These are phyloP conservation scores for Drosophila pachea DNA, from an alignment of 1,140 invertebrate genomes.

Conservation along the genomic window DNA sequence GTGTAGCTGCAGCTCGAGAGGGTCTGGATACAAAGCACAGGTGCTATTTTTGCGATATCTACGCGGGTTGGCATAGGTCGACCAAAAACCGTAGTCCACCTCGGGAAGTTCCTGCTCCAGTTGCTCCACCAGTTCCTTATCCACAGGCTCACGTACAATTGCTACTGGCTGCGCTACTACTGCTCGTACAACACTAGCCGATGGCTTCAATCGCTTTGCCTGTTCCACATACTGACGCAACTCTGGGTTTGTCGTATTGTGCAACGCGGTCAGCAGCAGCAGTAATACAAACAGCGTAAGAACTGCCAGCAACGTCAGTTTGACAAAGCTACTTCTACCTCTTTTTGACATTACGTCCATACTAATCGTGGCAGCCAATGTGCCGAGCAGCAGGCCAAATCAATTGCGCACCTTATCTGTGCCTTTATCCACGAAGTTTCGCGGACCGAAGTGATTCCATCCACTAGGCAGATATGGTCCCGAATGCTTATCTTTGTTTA, in stretches of 20 bases:
- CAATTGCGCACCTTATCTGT: constrained; percentile 7
- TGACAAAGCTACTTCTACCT: constrained; percentile 40
- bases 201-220: background rate
- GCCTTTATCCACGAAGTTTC: background rate
- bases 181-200: background rate
- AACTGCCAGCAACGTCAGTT: constrained; percentile 36
- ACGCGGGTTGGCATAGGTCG: constrained; percentile 38
- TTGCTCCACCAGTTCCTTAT: constrained; percentile 43
- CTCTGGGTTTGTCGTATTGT: constrained; percentile 6
- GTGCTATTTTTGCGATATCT: constrained; percentile 18
- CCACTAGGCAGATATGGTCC: constrained; percentile 2
- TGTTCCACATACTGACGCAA: background rate
- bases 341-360: constrained; percentile 55
- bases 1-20: constrained; percentile 56
- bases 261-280: constrained; percentile 35
- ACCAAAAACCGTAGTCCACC: constrained; percentile 59
- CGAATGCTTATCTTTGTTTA: constrained; percentile 16
- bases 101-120: constrained; percentile 60
- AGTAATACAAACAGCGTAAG: constrained; percentile 31
- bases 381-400: background rate
- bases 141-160: constrained; percentile 38
- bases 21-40: constrained; percentile 57
- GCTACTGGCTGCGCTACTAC: constrained; percentile 14
- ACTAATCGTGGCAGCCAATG: constrained; percentile 6
- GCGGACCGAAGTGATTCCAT: background rate